Conservation (phyloP, 1,140 invertebrate species). For the Acromyrmex heyeri region DNA sequence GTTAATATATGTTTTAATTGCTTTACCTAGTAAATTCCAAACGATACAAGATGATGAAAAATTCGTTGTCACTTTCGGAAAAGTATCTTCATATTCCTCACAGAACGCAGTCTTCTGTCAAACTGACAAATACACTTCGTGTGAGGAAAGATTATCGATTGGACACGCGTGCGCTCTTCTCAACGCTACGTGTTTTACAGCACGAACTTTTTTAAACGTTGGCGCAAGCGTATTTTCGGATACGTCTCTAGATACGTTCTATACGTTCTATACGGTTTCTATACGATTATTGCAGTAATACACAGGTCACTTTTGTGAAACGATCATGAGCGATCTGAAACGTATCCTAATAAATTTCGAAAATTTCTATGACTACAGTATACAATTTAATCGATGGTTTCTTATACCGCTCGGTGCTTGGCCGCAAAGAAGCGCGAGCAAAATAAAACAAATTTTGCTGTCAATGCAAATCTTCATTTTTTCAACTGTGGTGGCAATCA, state of each 20-base stretch:
- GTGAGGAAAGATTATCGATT: conserved; percentile 13
- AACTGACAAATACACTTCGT: background rate
- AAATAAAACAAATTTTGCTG: background rate
- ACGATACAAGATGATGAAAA: background rate
- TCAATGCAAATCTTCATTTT: background rate
- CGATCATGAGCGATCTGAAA: conserved; percentile 17
- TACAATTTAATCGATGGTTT: conserved; percentile 66
- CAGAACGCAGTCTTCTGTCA: background rate
- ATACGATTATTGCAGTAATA: background rate
- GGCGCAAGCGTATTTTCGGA: conserved; percentile 9
- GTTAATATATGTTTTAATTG: too few species aligned
- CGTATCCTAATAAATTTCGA: background rate
- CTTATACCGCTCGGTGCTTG: conserved; percentile 63
- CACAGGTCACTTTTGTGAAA: background rate
- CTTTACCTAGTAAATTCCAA: background rate
- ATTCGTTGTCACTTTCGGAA: background rate
- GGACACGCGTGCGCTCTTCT: background rate
- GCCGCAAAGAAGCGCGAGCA: background rate
- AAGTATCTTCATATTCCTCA: background rate
- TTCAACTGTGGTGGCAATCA: background rate
- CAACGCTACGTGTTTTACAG: background rate
- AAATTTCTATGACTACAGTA: conserved; percentile 43
- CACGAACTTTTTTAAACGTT: background rate
- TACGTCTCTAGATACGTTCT: too few species aligned
- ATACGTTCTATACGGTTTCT: too few species aligned